Evolutionary conservation across 2,888 invertebrate genomes (phyloP), one percentile per base, ranked within the genome.

Genomic region (Argyresthia albistria): DNA sequence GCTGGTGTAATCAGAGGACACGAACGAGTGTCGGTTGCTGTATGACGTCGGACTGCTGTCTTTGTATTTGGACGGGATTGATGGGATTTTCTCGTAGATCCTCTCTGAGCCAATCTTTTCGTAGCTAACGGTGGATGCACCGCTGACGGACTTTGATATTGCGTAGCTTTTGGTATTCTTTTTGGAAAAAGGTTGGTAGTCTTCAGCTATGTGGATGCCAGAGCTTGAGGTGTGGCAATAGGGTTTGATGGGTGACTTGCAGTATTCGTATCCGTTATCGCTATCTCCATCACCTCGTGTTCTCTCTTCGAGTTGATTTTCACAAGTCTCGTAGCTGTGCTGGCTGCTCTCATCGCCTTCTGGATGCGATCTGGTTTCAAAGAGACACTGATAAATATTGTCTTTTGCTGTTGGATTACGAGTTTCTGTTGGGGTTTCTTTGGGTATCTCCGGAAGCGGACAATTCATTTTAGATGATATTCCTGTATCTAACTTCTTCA

Each of bases 301-400:
- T 62, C 88, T 72, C 57, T 86, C 82, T 63, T 84, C 81, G 37
- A 84, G 60, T 37, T 76, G 73, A 47, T 69, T 75, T 4, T 79
- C 80, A 58, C 87, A 89, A 9, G 81, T 70, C 66, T 90, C 90
- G 59, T 89, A 89, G 57, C 88, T 89, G 55, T 89, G 89, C 46
- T 89, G 65, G 63, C 87, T 88, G 52, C 70, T 82, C 56, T 83
- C 82, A 56, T 88, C 87, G 1, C 84, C 88, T 69, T 86, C 88
- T 15, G 84, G 84, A 55, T 87, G 82, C 4, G 83, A 86, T 56
- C 84, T 73, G 75, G 84, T 80, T 67, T 88, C 87, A 58, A 81
- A 60, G 49, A 88, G 66, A 58, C 80, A 78, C 63, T 88, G 88
- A 61, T 88, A 88, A 57, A 86, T 78, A 61, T 86, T 86, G 48